These are phyloP conservation scores for Dryomyza anilis DNA, from an alignment of 2,888 invertebrate genomes.

Conservation along the genomic window DNA sequence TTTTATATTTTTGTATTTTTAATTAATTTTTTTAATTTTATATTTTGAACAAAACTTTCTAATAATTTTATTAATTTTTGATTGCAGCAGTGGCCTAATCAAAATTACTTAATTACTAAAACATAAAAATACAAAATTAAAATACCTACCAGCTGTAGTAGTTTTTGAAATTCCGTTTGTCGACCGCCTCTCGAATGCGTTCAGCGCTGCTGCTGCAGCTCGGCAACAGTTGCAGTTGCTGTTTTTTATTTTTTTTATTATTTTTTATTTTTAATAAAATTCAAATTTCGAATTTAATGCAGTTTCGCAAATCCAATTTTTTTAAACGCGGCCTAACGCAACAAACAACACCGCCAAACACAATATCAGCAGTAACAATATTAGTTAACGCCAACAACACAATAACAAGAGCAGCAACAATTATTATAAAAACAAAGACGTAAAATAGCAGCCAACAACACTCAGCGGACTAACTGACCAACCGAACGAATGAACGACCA, in stretches of 20 bases:
- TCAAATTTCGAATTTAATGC: conserved; percentile 8
- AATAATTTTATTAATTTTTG: background rate
- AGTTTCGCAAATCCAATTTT: background rate
- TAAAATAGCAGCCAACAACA: no score
- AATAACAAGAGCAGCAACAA: conserved; percentile 5
- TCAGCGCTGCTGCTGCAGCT: no score
- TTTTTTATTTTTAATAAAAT: background rate
- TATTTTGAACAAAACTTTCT: background rate
- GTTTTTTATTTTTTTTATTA: background rate
- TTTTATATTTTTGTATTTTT: background rate
- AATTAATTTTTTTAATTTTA: background rate
- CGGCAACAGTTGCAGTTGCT: no score
- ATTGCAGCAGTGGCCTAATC: no score
- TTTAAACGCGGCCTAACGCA: background rate
- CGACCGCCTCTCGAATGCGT: background rate
- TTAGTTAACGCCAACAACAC: background rate
- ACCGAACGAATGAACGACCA: no score
- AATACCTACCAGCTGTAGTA: no score
- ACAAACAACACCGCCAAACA: background rate
- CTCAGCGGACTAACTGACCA: no score
- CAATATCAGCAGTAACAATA: background rate
- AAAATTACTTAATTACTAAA: no score
- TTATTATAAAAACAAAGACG: no score
- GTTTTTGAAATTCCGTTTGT: background rate
- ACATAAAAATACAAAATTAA: no score